Conservation (phyloP, 2,888 invertebrate genomes). For the Dryomyza anilis region DNA sequence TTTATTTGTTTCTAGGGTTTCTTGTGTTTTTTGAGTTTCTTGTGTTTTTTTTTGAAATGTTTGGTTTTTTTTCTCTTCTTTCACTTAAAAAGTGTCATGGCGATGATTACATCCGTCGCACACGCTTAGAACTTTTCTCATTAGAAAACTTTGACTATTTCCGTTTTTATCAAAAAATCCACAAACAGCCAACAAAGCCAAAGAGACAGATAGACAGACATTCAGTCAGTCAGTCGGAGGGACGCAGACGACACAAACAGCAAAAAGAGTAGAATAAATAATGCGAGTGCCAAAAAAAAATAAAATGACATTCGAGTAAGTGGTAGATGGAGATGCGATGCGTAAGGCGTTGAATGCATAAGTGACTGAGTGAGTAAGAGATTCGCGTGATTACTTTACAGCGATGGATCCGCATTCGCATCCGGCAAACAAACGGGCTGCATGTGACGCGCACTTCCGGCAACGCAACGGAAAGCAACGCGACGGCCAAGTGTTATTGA, state of each 20-base stretch:
- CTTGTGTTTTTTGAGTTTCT: no score
- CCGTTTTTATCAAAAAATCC: slow-evolving; percentile 27
- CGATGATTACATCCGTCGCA: slow-evolving; percentile 40
- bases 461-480: no score
- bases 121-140: slow-evolving; percentile 42
- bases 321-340: background rate
- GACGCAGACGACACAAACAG: background rate
- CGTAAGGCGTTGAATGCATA: background rate
- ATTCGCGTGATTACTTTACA: background rate
- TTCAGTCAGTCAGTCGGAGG: background rate
- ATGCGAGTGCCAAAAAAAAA: background rate
- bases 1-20: no score
- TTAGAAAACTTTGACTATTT: slow-evolving; percentile 41
- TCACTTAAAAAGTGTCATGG: slow-evolving; percentile 33
- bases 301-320: background rate
- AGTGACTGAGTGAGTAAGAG: background rate
- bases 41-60: background rate
- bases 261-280: background rate
- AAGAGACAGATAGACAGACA: background rate
- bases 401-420: background rate
- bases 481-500: no score
- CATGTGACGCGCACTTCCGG: no score
- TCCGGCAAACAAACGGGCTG: no score
- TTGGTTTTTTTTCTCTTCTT: background rate
- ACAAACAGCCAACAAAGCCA: slow-evolving; percentile 1